phyloP scores from a whole-genome alignment of 2,888 invertebrate genomes.

The Emmelina monodactyla region DNA sequence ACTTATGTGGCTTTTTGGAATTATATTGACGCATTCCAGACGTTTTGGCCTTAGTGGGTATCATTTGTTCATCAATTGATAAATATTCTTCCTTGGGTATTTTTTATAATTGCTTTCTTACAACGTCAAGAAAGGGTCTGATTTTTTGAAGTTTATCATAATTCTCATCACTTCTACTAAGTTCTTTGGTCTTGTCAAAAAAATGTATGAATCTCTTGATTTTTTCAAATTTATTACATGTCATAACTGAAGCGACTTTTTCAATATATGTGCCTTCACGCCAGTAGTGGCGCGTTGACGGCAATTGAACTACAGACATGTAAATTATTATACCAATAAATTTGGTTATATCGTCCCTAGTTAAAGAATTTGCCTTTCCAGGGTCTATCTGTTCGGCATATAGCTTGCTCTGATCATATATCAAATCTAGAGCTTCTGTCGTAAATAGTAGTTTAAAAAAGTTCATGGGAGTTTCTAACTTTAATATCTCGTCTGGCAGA shows the following conservation, averaged over 20 bases:
- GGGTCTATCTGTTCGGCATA: background rate
- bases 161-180: constrained; percentile 6
- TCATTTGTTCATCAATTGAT: constrained; percentile 26
- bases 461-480: background rate
- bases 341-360: constrained; percentile 12
- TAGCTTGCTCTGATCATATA: background rate
- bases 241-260: constrained; percentile 14
- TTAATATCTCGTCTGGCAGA: background rate
- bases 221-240: constrained; percentile 18
- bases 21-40: constrained; percentile 23
- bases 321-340: constrained; percentile 17
- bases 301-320: constrained; percentile 18
- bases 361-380: constrained; percentile 8
- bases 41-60: constrained; percentile 21
- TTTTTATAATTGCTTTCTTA: constrained; percentile 13
- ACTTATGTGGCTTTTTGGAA: constrained; percentile 27
- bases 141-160: constrained; percentile 24
- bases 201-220: constrained; percentile 11
- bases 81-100: constrained; percentile 25
- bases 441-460: background rate
- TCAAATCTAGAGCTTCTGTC: background rate
- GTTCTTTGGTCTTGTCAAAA: constrained; percentile 6
- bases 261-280: constrained; percentile 13
- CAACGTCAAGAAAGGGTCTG: constrained; percentile 15
- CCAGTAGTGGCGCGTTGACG: constrained; percentile 19